Conservation (phyloP, 1,140 invertebrate genomes). For the Oryzaephilus surinamensis region DNA sequence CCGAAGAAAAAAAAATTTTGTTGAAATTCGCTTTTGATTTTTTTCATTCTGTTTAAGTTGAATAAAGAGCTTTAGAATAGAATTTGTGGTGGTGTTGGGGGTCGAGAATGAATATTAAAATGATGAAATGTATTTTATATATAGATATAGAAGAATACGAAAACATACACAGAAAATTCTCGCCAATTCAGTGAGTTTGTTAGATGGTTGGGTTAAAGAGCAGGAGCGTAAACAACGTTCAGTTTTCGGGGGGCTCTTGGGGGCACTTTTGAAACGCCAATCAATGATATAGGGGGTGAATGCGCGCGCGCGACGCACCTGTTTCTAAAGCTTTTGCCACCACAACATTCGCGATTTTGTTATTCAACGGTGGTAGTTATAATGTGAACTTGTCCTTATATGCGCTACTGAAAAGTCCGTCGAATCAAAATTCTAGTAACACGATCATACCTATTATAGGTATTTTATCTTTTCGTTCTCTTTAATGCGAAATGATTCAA, state of each 20-base stretch:
- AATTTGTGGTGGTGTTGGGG: too few relatives aligned
- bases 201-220: conserved; percentile 4
- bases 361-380: conserved; percentile 8
- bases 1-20: too few relatives aligned
- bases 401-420: too few relatives aligned
- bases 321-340: conserved; percentile 12
- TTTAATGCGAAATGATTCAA: conserved; percentile 9
- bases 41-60: too few relatives aligned
- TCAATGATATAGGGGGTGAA: conserved; percentile 21
- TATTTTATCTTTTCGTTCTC: conserved; percentile 11
- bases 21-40: too few relatives aligned
- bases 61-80: too few relatives aligned
- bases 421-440: too few relatives aligned
- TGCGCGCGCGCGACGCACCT: conserved; percentile 27
- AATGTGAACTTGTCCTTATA: conserved; percentile 19
- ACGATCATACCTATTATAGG: conserved; percentile 9
- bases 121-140: neutral
- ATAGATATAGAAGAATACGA: neutral
- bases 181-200: neutral
- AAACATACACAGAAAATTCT: neutral
- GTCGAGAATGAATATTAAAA: neutral
- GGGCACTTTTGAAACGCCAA: conserved; percentile 20
- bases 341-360: conserved; percentile 15
- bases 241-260: conserved; percentile 11
- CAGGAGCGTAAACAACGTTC: conserved; percentile 23